Evolutionary conservation across 2,888 invertebrate species (phyloP).

Genomic region (Chalcis sispes): DNA sequence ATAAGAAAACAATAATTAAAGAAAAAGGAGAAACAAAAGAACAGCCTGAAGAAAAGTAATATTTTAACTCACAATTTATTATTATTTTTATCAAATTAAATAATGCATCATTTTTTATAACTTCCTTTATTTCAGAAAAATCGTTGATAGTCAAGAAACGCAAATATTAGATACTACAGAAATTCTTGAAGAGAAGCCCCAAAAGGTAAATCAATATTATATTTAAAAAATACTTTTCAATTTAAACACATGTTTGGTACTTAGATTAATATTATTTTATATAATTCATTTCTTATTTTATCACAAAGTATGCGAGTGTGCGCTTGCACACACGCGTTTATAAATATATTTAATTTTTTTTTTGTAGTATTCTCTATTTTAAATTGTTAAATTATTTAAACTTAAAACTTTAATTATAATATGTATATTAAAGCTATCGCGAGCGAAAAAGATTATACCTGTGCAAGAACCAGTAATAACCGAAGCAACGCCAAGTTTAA

Average conservation of each 20-base stretch:
- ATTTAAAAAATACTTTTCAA: constrained; percentile 4
- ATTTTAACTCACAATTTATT: not conserved
- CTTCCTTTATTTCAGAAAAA: constrained; percentile 70
- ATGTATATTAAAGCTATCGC: constrained; percentile 65
- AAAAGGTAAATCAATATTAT: constrained; percentile 65
- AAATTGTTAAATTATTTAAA: no score
- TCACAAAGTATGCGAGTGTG: no score
- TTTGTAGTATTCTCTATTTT: no score
- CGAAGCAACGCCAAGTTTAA: constrained; percentile 81
- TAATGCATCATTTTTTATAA: constrained; percentile 17
- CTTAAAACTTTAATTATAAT: constrained; percentile 6
- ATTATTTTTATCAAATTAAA: no score
- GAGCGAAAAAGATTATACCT: constrained; percentile 78
- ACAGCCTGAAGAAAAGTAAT: constrained; percentile 71
- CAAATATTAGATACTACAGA: constrained; percentile 80
- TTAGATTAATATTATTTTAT: not conserved
- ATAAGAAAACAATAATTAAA: constrained; percentile 73
- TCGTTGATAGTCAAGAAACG: constrained; percentile 78
- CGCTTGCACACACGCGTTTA: no score
- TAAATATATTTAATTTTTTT: no score
- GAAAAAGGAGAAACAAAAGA: constrained; percentile 65
- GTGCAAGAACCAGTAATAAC: constrained; percentile 80
- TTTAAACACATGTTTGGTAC: not conserved
- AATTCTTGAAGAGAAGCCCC: constrained; percentile 77
- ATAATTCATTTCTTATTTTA: no score